phyloP scores from a whole-genome alignment of 2,888 invertebrate genomes.

The Lampropteryx suffumata region DNA sequence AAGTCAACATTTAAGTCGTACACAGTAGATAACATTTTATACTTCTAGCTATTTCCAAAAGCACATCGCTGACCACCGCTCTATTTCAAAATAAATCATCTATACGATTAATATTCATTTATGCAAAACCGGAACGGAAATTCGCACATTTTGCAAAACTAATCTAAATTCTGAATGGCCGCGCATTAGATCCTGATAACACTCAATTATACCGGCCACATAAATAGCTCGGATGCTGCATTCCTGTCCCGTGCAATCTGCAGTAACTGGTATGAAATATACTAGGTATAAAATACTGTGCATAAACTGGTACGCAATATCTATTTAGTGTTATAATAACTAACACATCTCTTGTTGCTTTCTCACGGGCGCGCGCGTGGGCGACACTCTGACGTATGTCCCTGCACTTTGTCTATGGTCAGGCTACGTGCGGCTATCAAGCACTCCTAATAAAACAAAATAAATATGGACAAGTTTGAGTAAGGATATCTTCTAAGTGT shows the following conservation, averaged over 20 bases:
- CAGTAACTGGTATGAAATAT: conserved; percentile 12
- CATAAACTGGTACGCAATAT: conserved; percentile 10
- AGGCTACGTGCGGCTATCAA: conserved; percentile 5
- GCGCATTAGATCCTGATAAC: conserved; percentile 19
- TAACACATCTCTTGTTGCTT: conserved; percentile 8
- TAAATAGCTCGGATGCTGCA: conserved; percentile 10
- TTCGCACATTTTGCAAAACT: conserved; percentile 17
- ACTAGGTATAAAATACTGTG: conserved; percentile 10
- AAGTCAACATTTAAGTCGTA: too few species aligned
- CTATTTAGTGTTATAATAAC: conserved; percentile 21
- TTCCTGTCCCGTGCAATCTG: conserved; percentile 13
- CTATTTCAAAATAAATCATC: not conserved
- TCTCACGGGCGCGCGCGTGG: conserved; percentile 12
- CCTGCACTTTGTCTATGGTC: conserved; percentile 13
- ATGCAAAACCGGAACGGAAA: conserved; percentile 8
- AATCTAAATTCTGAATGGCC: conserved; percentile 10
- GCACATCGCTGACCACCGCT: too few species aligned
- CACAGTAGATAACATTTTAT: too few species aligned
- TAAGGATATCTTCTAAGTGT: too few species aligned
- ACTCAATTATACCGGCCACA: conserved; percentile 19
- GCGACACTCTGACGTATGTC: conserved; percentile 17
- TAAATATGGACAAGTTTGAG: too few species aligned
- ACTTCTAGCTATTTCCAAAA: too few species aligned
- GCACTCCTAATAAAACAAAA: too few species aligned
- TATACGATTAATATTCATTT: conserved; percentile 9